These are phyloP conservation scores for Acanthosepion esculentum DNA, from an alignment of 2,888 invertebrate species.

Conservation along the genomic window DNA sequence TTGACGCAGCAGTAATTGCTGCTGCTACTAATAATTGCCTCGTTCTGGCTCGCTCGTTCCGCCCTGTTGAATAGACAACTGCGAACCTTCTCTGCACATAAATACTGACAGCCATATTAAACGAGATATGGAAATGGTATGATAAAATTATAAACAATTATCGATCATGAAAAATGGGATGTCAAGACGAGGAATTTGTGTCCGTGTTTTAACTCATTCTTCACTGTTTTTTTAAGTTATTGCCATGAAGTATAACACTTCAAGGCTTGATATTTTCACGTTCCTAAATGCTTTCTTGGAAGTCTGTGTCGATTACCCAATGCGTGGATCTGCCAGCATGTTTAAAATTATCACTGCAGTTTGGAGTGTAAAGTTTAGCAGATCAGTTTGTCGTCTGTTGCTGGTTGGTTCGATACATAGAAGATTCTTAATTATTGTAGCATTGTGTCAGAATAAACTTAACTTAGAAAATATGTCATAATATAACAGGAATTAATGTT, in stretches of 20 bases:
- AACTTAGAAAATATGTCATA: too few relatives aligned
- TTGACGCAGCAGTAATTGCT: background rate
- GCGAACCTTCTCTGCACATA: background rate
- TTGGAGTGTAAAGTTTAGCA: too few relatives aligned
- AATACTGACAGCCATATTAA: background rate
- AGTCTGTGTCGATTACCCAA: too few relatives aligned
- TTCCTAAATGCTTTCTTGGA: too few relatives aligned
- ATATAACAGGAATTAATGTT: too few relatives aligned
- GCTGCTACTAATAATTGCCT: background rate
- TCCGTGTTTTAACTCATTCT: background rate
- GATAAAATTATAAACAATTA: background rate
- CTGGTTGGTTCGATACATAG: too few relatives aligned
- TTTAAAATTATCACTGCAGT: too few relatives aligned
- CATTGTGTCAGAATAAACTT: too few relatives aligned
- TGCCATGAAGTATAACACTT: background rate
- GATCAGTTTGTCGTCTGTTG: too few relatives aligned
- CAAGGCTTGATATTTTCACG: background rate
- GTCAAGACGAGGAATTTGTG: background rate
- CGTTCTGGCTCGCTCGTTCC: background rate
- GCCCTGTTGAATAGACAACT: background rate
- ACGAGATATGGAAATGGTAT: background rate
- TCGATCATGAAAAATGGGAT: background rate
- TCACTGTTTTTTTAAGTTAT: background rate
- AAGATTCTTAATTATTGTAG: too few relatives aligned
- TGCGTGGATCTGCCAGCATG: too few relatives aligned